Percentiles rank a stretch among this genome's conserved stretches.
Evolutionary conservation across 2,888 invertebrate species (phyloP).

Genomic region (Andrena fulva): DNA sequence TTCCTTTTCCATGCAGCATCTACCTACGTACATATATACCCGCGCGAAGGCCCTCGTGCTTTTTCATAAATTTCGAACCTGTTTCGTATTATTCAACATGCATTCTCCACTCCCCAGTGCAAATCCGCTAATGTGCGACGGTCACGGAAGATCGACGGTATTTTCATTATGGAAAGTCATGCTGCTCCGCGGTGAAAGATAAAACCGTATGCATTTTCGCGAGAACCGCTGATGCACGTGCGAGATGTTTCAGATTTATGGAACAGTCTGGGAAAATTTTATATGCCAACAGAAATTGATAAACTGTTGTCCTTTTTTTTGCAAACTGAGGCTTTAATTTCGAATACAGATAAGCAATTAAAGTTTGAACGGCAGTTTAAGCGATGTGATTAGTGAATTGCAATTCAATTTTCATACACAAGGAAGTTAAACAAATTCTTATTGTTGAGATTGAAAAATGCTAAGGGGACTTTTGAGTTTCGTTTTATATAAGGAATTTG

Average conservation of each 20-base stretch:
- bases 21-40: neutral
- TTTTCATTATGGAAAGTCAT: constrained; percentile 59
- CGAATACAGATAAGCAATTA: too few species aligned
- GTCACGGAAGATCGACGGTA: constrained; percentile 38
- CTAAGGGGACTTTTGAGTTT: too few species aligned
- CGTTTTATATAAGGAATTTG: too few species aligned
- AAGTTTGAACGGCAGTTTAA: too few species aligned
- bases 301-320: too few species aligned
- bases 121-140: neutral
- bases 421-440: too few species aligned
- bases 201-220: constrained; percentile 53
- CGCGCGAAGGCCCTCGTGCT: neutral
- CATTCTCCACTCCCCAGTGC: neutral
- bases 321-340: too few species aligned
- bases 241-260: neutral
- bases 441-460: too few species aligned
- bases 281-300: too few species aligned
- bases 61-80: neutral
- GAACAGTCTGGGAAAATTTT: neutral
- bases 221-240: neutral
- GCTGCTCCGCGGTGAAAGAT: constrained; percentile 42
- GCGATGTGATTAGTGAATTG: too few species aligned
- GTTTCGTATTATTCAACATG: neutral
- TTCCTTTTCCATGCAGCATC: neutral
- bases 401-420: too few species aligned